These are phyloP conservation scores for Thaumatotibia leucotreta DNA, from an alignment of 1,140 invertebrate species.

Conservation along the genomic window DNA sequence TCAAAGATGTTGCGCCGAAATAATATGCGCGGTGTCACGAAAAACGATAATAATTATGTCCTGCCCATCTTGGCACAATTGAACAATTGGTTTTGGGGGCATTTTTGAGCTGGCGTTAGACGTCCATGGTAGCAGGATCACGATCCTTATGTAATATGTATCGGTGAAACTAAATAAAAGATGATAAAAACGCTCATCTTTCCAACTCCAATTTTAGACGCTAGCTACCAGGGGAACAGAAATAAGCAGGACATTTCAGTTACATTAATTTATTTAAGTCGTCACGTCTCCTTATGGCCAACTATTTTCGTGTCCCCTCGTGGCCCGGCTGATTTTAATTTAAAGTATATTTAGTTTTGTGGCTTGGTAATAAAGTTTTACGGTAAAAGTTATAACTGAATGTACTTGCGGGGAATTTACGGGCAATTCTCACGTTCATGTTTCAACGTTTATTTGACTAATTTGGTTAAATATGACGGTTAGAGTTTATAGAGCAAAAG, in stretches of 20 bases:
- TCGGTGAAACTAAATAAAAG: no score
- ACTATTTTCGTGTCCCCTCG: slow-evolving; percentile 42
- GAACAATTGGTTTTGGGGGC: no score
- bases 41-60: no score
- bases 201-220: slow-evolving; percentile 39
- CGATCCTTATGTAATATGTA: no score
- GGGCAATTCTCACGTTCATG: neutral
- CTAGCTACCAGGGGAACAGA: slow-evolving; percentile 44
- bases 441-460: neutral
- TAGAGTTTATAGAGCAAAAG: no score
- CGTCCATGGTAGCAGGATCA: no score
- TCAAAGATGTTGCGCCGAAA: no score
- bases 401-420: neutral
- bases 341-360: neutral
- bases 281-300: slow-evolving; percentile 46
- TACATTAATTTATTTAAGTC: slow-evolving; percentile 60
- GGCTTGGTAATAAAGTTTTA: neutral
- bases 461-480: neutral
- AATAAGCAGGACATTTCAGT: slow-evolving; percentile 67
- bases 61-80: no score
- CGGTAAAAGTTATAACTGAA: neutral
- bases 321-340: neutral
- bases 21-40: no score
- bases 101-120: no score
- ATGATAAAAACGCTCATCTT: slow-evolving; percentile 31